Evolutionary conservation across 1,140 invertebrate species (phyloP), one percentile per base, ranked within the genome.

Genomic region (Luehdorfia chinensis): DNA sequence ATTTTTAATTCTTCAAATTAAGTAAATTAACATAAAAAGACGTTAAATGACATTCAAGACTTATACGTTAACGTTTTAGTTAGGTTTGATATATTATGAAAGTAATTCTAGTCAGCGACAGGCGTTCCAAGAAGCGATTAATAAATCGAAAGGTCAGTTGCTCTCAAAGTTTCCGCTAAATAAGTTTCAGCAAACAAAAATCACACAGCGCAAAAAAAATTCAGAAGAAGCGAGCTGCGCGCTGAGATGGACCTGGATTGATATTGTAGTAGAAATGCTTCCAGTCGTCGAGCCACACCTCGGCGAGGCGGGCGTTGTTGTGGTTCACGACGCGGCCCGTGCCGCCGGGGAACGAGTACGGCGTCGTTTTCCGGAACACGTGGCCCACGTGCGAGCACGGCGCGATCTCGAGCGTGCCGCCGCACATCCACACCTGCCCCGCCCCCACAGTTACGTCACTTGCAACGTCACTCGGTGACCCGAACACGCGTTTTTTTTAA

Each of bases 211-310:
- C n/a, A n/a, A n/a, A n/a, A n/a, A n/a, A n/a, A n/a, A n/a, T n/a
- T n/a, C n/a, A n/a, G n/a, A n/a, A 23, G 32, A 9, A 12, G 12
- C 16, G 1, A 21, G 30, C 6, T 12, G 12, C 25, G 48, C 44
- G 47, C 48, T 49, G n/a, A n/a, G 57, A 52, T 25, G 34, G 52
- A 95, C 94, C 94, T 95, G 96, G 96, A 91, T 97, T 97, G 90
- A 97, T 97, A 89, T 95, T 95, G 92, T 97, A 98, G 93, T 97
- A 98, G 92, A 98, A 98, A 87, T 96, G 92, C 90, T 96, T 96
- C 96, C 96, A 98, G 76, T 97, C 94, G 89, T 98, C 97, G 88
- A 98, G 92, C 97, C 97, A 98, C 65, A 98, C 97, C 88, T 97
- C 96, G 54, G 96, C 97, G 69, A 98, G 92, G 65, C 97, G 91